Conservation (phyloP, 35 echinoderm and acorn worm genomes). For the Patiria miniata region DNA sequence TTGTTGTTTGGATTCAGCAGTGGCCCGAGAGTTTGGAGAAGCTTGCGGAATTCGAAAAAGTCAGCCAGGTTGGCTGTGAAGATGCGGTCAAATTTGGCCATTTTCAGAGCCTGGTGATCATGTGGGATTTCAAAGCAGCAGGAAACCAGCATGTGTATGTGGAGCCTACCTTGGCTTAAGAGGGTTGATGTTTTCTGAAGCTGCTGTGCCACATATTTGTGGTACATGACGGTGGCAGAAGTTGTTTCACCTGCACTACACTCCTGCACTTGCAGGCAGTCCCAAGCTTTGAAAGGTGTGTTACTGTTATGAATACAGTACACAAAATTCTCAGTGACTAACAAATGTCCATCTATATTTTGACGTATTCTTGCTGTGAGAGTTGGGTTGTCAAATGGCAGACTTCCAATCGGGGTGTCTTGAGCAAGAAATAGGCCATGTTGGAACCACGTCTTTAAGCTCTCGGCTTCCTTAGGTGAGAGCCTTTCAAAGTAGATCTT, state of each 20-base stretch:
- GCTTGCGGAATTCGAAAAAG: background rate
- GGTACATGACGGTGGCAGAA: constrained; percentile 44
- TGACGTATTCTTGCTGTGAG: constrained; percentile 24
- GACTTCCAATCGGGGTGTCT: background rate
- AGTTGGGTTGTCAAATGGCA: constrained; percentile 51
- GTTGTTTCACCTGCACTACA: background rate
- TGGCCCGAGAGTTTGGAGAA: background rate
- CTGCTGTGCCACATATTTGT: constrained; percentile 15
- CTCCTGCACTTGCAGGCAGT: constrained; percentile 26
- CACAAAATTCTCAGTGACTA: background rate
- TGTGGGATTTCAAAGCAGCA: background rate
- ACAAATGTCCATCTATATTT: background rate
- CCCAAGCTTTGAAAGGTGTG: constrained; percentile 11
- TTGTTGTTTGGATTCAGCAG: constrained; percentile 29
- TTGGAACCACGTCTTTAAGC: constrained; percentile 20
- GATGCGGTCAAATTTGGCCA: constrained; percentile 32
- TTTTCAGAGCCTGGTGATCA: background rate
- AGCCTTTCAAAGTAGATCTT: background rate
- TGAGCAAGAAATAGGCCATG: background rate
- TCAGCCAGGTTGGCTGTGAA: constrained; percentile 33
- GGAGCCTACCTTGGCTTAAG: constrained; percentile 7
- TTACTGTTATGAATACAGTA: background rate
- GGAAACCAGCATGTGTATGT: background rate
- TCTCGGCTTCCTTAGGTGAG: background rate
- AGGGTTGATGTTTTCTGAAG: constrained; percentile 9